Conservation (phyloP, 2,113 vertebrate genomes). For the Callipepla squamata region DNA sequence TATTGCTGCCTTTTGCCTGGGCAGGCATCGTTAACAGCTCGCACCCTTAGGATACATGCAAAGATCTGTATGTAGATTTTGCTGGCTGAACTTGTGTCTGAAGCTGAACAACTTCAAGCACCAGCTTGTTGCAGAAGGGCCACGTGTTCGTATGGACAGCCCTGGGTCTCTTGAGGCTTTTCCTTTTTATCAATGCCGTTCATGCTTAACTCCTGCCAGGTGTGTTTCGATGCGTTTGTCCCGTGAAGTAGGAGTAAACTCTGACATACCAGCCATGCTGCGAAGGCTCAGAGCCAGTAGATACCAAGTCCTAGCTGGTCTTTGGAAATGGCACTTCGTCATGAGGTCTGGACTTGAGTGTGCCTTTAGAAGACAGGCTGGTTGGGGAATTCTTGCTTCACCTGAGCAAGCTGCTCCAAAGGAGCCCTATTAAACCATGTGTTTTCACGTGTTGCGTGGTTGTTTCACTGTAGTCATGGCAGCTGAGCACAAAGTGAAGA, state of each 20-base stretch:
- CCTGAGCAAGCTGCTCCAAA: neutral
- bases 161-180: neutral
- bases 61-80: neutral
- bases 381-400: neutral
- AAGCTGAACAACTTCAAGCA: neutral
- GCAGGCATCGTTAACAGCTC: neutral
- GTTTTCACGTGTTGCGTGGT: neutral
- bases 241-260: neutral
- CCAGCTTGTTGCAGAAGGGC: neutral
- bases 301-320: neutral
- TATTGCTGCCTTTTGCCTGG: neutral
- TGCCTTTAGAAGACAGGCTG: neutral
- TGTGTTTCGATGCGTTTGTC: neutral
- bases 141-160: neutral
- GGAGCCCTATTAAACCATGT: neutral
- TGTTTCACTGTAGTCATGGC: neutral
- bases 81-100: neutral
- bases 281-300: neutral
- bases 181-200: neutral
- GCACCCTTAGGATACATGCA: neutral
- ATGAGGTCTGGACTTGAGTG: neutral
- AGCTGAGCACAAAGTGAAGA: neutral
- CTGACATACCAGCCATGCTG: rapidly evolving
- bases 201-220: neutral
- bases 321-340: neutral